A percentile compares a stretch with the other conserved stretches of the same genome.
Conservation (phyloP, 1,140 invertebrate species). For the Ridgeia piscesae region DNA sequence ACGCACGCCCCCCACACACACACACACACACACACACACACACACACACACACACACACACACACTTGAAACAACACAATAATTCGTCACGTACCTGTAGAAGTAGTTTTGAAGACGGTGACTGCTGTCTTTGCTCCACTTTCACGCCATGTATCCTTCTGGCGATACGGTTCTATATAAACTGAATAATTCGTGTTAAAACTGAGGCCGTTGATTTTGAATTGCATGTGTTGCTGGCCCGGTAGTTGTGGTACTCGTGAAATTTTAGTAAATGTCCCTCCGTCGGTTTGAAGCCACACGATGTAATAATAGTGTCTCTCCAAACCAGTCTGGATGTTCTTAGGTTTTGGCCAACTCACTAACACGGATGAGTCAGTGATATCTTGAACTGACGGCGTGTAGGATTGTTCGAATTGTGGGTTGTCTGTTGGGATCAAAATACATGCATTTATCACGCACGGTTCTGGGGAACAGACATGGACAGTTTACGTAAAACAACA, state of each 20-base stretch:
- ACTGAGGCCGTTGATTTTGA: neutral
- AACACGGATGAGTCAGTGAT: neutral
- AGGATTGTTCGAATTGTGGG: neutral
- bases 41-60: too few species aligned
- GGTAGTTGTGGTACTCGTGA: neutral
- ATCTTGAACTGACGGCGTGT: neutral
- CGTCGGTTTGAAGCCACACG: neutral
- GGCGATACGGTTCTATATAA: neutral
- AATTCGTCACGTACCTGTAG: neutral
- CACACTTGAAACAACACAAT: too few species aligned
- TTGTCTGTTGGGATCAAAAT: neutral
- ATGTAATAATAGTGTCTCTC: neutral
- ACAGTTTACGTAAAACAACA: too few species aligned
- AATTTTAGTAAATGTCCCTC: neutral
- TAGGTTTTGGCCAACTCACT: neutral
- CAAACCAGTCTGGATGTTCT: neutral
- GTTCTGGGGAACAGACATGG: too few species aligned
- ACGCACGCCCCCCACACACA: too few species aligned
- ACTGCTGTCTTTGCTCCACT: neutral
- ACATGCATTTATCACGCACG: too few species aligned
- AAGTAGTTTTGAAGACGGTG: neutral
- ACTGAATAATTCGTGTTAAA: neutral
- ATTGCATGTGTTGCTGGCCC: neutral
- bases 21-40: too few species aligned
- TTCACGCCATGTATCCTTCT: neutral